Evolutionary conservation across 1,140 invertebrate species (phyloP), one percentile per base, ranked within the genome.

Genomic region (Maniola jurtina): DNA sequence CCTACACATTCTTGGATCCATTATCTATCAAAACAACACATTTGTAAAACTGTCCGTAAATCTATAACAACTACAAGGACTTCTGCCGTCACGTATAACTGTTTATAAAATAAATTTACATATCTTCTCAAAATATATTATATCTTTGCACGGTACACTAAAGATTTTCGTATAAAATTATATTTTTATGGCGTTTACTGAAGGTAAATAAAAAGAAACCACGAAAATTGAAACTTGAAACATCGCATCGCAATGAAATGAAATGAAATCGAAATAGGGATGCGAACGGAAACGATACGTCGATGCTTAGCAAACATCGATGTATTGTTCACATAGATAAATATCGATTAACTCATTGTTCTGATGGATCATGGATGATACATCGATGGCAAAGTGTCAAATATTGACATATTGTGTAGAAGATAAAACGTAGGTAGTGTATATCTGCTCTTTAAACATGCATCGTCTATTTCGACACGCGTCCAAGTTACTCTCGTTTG

Each of bases 1-100:
- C 69, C 88, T 88, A 71, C 88, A 90, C 88, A 90, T 90, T 89
- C 86, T 89, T 81, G 88, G 86, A 89, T 90, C 88, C 88, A 90
- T 90, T 89, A 90, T 90, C 85, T 90, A 83, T 82, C 80, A 79
- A 86, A 88, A 86, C 85, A 88, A 89, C 76, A 86, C 86, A 90
- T 89, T 89, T 87, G 86, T 81, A 86, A 85, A 81, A 82, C 66
- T 80, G 73, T 82, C 74, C 71, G 71, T 77, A 75, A 79, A 84
- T 83, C 71, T 82, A 80, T 78, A 70, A 76, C 72, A 76, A 74
- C 75, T 80, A 76, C 75, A 83, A 83, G 76, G 75, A 63, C 73
- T 64, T 45, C 56, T 76, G 76, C 74, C 75, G 76, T 76, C 71
- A 80, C 70, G 82, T 80, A 8, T 45, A 11, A 52, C 70, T 62